Evolutionary conservation across 1,140 invertebrate species (phyloP).

Genomic region (Eciton burchellii): DNA sequence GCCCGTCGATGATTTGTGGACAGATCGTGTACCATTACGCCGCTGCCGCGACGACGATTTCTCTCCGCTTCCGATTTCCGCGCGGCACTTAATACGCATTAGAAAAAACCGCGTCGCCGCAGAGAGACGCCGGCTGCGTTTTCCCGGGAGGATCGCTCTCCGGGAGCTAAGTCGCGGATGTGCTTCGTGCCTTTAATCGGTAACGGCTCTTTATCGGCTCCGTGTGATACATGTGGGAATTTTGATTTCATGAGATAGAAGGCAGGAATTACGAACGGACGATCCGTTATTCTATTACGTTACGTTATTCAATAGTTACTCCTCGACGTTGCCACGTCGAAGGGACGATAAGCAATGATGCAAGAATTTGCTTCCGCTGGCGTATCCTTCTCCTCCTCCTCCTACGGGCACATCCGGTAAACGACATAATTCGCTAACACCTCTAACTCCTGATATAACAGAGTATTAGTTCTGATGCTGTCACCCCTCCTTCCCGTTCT

Average conservation of each 20-base stretch:
- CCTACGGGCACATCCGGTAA: slow-evolving; percentile 72
- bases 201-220: too few species aligned
- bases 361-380: slow-evolving; percentile 34
- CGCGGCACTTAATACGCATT: slow-evolving; percentile 26
- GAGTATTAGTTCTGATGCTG: slow-evolving; percentile 84
- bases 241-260: not conserved
- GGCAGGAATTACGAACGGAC: not conserved
- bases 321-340: not conserved
- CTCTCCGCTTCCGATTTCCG: slow-evolving; percentile 25
- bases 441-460: slow-evolving; percentile 83
- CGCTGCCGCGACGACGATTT: slow-evolving; percentile 35
- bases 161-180: not conserved
- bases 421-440: slow-evolving; percentile 83
- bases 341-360: slow-evolving; percentile 13
- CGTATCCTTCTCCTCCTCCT: slow-evolving; percentile 7
- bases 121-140: not conserved
- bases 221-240: not conserved
- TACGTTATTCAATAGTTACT: slow-evolving; percentile 18
- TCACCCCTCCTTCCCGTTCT: slow-evolving; percentile 69
- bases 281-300: too few species aligned
- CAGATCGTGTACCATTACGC: slow-evolving; percentile 62
- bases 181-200: not conserved
- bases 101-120: not conserved
- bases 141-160: not conserved
- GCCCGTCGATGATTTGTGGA: slow-evolving; percentile 80